phyloP scores from a whole-genome alignment of 2,113 vertebrate genomes.

The Oryzias woworae region DNA sequence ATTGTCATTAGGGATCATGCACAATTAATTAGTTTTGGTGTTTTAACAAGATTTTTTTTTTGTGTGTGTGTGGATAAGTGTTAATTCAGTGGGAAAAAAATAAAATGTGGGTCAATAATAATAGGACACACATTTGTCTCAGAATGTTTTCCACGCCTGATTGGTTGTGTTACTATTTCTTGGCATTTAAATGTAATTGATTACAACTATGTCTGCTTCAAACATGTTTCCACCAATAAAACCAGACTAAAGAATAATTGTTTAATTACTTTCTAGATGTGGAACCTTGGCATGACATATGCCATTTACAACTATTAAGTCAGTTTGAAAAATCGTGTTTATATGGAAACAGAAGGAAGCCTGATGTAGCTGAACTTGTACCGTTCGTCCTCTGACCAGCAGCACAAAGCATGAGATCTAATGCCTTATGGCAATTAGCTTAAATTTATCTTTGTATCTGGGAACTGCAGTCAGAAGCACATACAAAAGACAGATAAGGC shows the following conservation, averaged over 20 bases:
- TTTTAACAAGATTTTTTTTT: conserved; percentile 1
- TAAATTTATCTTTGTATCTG: conserved; percentile 21
- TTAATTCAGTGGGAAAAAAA: neutral
- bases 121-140: neutral
- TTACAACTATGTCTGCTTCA: too few species aligned
- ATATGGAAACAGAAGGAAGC: neutral
- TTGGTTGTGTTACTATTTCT: neutral
- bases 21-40: conserved; percentile 4
- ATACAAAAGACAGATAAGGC: conserved; percentile 20
- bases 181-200: neutral
- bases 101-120: neutral
- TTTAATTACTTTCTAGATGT: neutral
- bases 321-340: neutral
- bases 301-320: too few species aligned
- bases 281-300: too few species aligned
- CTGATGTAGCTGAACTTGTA: neutral
- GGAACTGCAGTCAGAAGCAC: conserved; percentile 12
- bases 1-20: neutral
- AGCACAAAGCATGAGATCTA: conserved; percentile 18
- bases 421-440: conserved; percentile 28
- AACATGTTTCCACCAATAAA: neutral
- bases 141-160: neutral
- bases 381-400: neutral
- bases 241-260: neutral
- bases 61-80: neutral